These are phyloP conservation scores for Alectura lathami DNA, from an alignment of 2,113 vertebrate genomes.

Conservation along the genomic window DNA sequence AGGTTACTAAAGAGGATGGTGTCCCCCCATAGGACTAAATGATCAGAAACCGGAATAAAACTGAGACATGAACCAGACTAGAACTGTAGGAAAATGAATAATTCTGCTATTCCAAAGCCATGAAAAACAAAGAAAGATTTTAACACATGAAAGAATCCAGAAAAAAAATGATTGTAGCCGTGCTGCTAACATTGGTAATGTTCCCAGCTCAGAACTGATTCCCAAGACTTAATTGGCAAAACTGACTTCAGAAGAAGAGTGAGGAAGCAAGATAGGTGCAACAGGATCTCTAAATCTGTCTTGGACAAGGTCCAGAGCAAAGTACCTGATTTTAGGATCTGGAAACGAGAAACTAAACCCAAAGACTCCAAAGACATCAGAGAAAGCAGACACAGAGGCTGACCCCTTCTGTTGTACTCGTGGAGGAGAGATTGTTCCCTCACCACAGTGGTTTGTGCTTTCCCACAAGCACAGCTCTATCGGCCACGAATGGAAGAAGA, in stretches of 20 bases:
- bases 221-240: neutral
- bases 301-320: neutral
- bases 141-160: slow-evolving; percentile 52
- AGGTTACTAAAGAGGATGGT: neutral
- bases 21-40: neutral
- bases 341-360: neutral
- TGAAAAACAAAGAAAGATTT: slow-evolving; percentile 10
- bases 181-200: neutral
- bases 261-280: neutral
- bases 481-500: neutral
- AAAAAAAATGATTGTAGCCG: slow-evolving; percentile 18
- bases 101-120: slow-evolving; percentile 30
- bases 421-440: neutral
- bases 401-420: neutral
- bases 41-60: slow-evolving; percentile 32
- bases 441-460: neutral
- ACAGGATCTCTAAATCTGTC: neutral
- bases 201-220: slow-evolving; percentile 2
- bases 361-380: neutral
- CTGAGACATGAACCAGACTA: neutral
- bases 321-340: neutral
- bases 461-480: neutral
- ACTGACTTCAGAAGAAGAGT: neutral
- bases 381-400: neutral
- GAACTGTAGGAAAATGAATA: slow-evolving; percentile 24